Conservation (phyloP, 2,113 vertebrate species). For the Menura novaehollandiae region DNA sequence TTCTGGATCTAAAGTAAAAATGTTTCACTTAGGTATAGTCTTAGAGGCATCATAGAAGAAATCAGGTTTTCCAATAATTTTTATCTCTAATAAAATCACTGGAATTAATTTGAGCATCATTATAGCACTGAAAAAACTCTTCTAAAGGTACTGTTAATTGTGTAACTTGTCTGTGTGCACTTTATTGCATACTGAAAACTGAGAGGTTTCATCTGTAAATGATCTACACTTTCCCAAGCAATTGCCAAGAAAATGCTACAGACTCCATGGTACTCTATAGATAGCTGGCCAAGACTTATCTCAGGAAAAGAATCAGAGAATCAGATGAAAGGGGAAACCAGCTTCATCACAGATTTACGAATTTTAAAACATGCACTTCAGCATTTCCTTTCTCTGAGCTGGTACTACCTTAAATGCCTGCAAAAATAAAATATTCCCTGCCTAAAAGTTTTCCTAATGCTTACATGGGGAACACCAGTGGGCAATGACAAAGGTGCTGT, state of each 20-base stretch:
- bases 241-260: not conserved
- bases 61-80: constrained; percentile 68
- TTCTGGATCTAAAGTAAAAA: constrained; percentile 71
- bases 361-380: not conserved
- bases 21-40: constrained; percentile 76
- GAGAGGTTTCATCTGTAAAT: constrained; percentile 14
- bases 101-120: constrained; percentile 66
- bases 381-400: not conserved
- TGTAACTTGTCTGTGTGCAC: not conserved
- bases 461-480: not conserved
- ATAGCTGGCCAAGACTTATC: not conserved
- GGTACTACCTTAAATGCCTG: not conserved
- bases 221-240: not conserved
- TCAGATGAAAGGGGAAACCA: not conserved
- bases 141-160: constrained; percentile 18
- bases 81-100: constrained; percentile 71
- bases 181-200: constrained; percentile 37
- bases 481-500: not conserved
- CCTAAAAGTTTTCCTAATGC: not conserved
- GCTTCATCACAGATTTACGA: not conserved
- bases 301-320: not conserved
- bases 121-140: constrained; percentile 16
- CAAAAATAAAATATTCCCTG: not conserved
- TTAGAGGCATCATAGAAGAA: constrained; percentile 70
- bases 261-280: not conserved